phyloP scores from a whole-genome alignment of 2,888 invertebrate genomes.

The Drosophila hamatofila region DNA sequence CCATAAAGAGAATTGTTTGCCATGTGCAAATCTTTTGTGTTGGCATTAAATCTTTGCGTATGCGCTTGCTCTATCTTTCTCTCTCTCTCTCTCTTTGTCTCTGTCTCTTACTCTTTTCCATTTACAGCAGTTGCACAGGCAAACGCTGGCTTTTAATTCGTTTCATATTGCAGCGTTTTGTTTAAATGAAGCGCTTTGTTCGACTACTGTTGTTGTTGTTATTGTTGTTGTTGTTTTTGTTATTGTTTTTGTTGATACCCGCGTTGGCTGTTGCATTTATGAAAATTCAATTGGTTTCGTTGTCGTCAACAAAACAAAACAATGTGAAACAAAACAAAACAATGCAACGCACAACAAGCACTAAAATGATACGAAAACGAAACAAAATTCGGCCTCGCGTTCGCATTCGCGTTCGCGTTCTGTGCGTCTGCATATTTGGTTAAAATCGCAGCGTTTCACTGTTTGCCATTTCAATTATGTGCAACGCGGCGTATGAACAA shows the following conservation, averaged over 20 bases:
- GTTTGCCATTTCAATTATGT: slow-evolving; percentile 81
- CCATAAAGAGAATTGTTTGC: slow-evolving; percentile 66
- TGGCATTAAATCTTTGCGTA: slow-evolving; percentile 57
- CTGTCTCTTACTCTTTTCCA: slow-evolving; percentile 3
- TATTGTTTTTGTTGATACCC: slow-evolving; percentile 57
- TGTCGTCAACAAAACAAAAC: slow-evolving; percentile 64
- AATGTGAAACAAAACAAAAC: slow-evolving; percentile 39
- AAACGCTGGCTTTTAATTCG: slow-evolving; percentile 73
- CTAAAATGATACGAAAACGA: slow-evolving; percentile 46
- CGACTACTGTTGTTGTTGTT: slow-evolving; percentile 28
- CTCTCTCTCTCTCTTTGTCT: neutral
- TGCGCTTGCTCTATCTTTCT: neutral
- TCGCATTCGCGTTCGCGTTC: slow-evolving; percentile 7
- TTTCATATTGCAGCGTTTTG: slow-evolving; percentile 78
- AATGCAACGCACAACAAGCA: slow-evolving; percentile 6
- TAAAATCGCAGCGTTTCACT: slow-evolving; percentile 78
- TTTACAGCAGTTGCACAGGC: slow-evolving; percentile 21
- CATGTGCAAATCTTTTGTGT: slow-evolving; percentile 71
- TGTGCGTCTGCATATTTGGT: slow-evolving; percentile 66
- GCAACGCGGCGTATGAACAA: slow-evolving; percentile 81
- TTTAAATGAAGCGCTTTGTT: slow-evolving; percentile 72
- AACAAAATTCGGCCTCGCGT: slow-evolving; percentile 23
- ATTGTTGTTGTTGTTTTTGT: slow-evolving; percentile 39
- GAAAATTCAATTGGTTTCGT: slow-evolving; percentile 76
- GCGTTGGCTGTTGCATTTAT: slow-evolving; percentile 64